Percentiles rank a stretch among this genome's conserved stretches.
Evolutionary conservation across 2,888 invertebrate species (phyloP).

Genomic region (Noctua pronuba): DNA sequence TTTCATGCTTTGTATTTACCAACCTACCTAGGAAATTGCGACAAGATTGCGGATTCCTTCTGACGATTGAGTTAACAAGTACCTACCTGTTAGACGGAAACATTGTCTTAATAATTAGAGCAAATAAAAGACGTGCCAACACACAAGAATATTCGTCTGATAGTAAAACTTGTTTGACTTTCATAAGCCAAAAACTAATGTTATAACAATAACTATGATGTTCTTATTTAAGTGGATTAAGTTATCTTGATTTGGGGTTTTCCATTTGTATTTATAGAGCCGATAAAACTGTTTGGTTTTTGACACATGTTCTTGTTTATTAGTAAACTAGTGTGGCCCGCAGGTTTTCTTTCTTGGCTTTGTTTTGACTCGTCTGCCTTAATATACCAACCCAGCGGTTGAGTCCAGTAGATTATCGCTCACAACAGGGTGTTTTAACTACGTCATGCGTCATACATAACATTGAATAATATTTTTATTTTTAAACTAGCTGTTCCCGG

Average conservation of each 20-base stretch:
- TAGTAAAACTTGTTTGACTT: slow-evolving; percentile 24
- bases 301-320: background rate
- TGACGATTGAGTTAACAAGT: background rate
- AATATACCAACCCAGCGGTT: too few species aligned
- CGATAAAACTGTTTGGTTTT: background rate
- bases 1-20: slow-evolving; percentile 14
- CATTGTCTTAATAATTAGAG: background rate
- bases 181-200: background rate
- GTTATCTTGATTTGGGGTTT: slow-evolving; percentile 35
- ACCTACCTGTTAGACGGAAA: background rate
- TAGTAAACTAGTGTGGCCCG: background rate
- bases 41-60: too few species aligned
- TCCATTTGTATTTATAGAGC: slow-evolving; percentile 8
- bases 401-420: too few species aligned
- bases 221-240: background rate
- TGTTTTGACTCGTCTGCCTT: background rate
- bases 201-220: background rate
- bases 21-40: background rate
- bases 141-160: background rate
- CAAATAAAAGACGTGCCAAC: slow-evolving; percentile 14
- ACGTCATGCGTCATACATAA: too few species aligned
- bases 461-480: too few species aligned
- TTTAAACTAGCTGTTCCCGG: too few species aligned
- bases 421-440: too few species aligned
- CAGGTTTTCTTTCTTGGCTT: background rate